Conservation (phyloP, 2,797 vertebrate species). For the Aeoliscus strigatus region DNA sequence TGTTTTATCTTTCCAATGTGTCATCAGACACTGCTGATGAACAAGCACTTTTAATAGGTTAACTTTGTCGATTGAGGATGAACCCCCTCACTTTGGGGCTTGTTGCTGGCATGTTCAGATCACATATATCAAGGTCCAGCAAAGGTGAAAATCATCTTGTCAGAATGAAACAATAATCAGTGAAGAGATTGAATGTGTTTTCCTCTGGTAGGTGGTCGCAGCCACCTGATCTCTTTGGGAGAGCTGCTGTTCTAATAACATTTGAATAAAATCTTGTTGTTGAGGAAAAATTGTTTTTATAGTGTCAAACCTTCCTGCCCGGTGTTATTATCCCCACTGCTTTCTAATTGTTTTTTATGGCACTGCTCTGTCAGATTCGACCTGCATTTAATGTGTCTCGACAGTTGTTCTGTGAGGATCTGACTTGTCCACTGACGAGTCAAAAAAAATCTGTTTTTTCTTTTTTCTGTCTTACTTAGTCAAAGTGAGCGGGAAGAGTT, state of each 20-base stretch:
- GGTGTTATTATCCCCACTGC: conserved; percentile 23
- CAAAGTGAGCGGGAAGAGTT: conserved; percentile 93
- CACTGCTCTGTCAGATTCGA: conserved; percentile 30
- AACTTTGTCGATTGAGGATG: no score
- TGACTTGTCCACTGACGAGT: conserved; percentile 7
- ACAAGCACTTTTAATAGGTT: no score
- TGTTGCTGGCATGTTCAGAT: no score
- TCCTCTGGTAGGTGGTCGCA: conserved; percentile 12
- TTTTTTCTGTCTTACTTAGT: conserved; percentile 65
- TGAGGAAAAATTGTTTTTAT: conserved; percentile 41
- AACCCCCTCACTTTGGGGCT: no score
- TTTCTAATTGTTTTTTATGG: conserved; percentile 47
- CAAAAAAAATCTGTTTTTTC: no score
- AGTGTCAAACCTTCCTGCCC: conserved; percentile 31
- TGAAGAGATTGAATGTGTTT: no score
- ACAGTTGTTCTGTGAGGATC: conserved; percentile 30
- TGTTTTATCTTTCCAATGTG: no score
- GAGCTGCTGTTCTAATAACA: conserved; percentile 29
- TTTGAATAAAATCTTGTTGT: conserved; percentile 40
- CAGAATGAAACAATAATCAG: no score
- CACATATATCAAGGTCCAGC: no score
- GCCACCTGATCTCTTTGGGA: conserved; percentile 21
- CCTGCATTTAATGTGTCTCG: conserved; percentile 50
- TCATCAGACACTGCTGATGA: no score
- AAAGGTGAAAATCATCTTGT: no score